Base-by-base conservation (phyloP, 2,797 vertebrate species). In the Ptychobarbus kaznakovi region DNA sequence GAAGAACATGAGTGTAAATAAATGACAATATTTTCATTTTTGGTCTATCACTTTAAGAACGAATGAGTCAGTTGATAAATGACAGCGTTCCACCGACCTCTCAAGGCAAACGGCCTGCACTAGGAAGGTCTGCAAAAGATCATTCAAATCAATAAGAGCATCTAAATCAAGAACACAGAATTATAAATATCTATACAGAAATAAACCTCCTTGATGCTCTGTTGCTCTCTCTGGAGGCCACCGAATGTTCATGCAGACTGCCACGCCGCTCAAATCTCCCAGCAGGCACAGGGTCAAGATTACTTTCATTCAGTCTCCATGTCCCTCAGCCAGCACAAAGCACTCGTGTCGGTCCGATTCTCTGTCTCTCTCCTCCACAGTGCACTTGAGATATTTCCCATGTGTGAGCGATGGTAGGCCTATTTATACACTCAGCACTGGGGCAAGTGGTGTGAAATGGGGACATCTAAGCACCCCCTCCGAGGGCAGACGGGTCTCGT, bases 381-480 rank as follows among this genome's bases (percentile, higher is more conserved):
- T 42, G 88, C 83, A 89, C 69, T 69, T 76, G 70, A 82, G 25
- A 32, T 56, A 83, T 89, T 58, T 90, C 89, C 81, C 89, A 90
- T 86, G 82, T 88, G 90, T 79, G 87, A 86, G 81, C 69, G 80
- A 81, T 82, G 40, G 42, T 89, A 87, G 83, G 28, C 88, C 83
- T 91, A 88, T 91, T 92, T 91, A 73, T 89, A 91, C 51, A n/a
- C 78, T 82, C 82, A 44, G 44, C 79, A 72, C 79, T 58, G 61
- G 32, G 87, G 46, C 85, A 77, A 83, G 65, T 74, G 25, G 85
- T 72, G 80, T 87, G 84, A 56, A 90, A 92, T 0, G 32, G 85
- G 86, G 88, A 84, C 85, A 90, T 88, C 69, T 66, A 81, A 87
- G 84, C 32, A 3, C 88, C 88, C 89, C 84, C 88, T 89, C 84